phyloP scores from a whole-genome alignment of 1,140 invertebrate genomes.

The Eueides isabella region DNA sequence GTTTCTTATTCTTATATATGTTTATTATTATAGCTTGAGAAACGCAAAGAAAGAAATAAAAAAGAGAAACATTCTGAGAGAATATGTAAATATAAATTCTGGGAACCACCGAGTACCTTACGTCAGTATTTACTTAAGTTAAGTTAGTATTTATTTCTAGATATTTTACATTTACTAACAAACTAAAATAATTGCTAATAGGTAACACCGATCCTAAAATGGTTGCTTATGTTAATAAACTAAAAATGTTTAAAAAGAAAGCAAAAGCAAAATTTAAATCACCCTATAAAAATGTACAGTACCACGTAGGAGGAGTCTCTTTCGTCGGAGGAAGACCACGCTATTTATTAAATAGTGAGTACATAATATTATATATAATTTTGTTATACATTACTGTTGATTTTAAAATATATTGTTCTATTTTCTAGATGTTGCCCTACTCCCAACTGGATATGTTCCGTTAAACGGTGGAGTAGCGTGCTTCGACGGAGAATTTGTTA shows the following conservation, averaged over 20 bases:
- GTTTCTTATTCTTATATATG: background rate
- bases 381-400: background rate
- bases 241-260: constrained; percentile 61
- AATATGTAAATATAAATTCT: constrained; percentile 71
- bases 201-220: constrained; percentile 64
- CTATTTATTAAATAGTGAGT: constrained; percentile 61
- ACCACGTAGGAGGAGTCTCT: constrained; percentile 54
- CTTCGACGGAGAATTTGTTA: constrained; percentile 44
- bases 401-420: background rate
- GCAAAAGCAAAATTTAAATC: constrained; percentile 55
- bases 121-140: constrained; percentile 50
- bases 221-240: constrained; percentile 55
- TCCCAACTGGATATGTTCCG: constrained; percentile 67
- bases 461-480: constrained; percentile 56
- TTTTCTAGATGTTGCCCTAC: constrained; percentile 46
- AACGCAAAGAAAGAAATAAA: constrained; percentile 65
- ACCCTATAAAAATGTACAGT: constrained; percentile 60
- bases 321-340: constrained; percentile 54
- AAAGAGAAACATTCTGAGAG: constrained; percentile 60
- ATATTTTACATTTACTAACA: background rate
- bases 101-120: constrained; percentile 70
- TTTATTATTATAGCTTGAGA: constrained; percentile 54
- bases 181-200: constrained; percentile 35
- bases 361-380: background rate
- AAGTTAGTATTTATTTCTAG: background rate